Base-by-base conservation (phyloP, 1,140 invertebrate species). In the Limonius californicus region DNA sequence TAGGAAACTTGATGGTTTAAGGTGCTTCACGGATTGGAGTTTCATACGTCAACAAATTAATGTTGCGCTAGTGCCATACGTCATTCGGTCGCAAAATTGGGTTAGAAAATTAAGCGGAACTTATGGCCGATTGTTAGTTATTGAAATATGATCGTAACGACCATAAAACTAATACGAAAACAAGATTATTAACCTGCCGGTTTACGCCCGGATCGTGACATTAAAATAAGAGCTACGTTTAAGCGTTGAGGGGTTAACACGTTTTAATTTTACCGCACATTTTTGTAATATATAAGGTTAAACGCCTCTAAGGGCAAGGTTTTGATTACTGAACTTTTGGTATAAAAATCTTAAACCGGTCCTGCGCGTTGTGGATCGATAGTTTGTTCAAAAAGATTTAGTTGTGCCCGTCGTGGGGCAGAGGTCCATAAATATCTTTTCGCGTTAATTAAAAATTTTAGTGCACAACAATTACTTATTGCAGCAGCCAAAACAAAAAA, bases 391-490 rank as follows among this genome's bases (percentile, higher is more conserved):
- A n/a, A 45, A 45, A 2, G 42, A 45, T 45, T 15, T 45, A 45
- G 42, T 15, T 18, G 42, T 45, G 42, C 4, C 4, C 42, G 42
- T 45, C 16, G 23, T 27, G 23, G 16, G 14, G 16, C 6, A 45
- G n/a, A 18, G 42, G 42, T 2, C 12, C 42, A 45, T 45, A 45
- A 45, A 45, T 45, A 45, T 6, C 42, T 4, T 15, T 45, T 18
- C 42, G 42, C 42, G 42, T 45, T 45, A 45, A 45, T 45, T 45
- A 45, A 45, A 45, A 45, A 45, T 45, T 45, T 45, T 45, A 45
- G 42, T 45, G 42, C 42, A 45, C 42, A 45, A 45, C 42, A 45
- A 45, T 45, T 45, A 45, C 42, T 45, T 45, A 45, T 45, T 15
- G 42, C 42, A 4, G 16, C 42, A 45, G 42, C n/a, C 42, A 45